Conservation (phyloP, 2,888 invertebrate genomes). For the Cloeon dipterum region DNA sequence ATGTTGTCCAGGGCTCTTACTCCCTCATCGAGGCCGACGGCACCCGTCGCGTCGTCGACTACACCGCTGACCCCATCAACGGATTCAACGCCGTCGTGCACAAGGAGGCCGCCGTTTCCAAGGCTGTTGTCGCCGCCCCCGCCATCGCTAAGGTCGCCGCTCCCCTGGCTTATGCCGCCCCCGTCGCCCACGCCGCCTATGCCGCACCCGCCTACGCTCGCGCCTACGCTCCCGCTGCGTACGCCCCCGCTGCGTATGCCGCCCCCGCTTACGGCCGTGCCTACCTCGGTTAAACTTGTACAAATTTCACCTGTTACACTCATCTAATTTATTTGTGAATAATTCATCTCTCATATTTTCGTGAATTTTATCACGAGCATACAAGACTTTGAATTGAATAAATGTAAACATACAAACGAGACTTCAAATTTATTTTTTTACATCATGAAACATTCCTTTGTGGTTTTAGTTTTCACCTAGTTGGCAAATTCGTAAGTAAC, state of each 20-base stretch:
- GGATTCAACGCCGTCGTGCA: constrained; percentile 8
- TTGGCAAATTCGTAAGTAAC: too few species aligned
- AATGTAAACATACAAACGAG: too few species aligned
- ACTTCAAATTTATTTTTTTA: too few species aligned
- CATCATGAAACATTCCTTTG: too few species aligned
- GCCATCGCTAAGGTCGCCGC: constrained; percentile 8
- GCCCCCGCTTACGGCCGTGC: constrained; percentile 5
- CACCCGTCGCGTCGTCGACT: constrained; percentile 7
- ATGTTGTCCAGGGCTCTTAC: constrained; percentile 7
- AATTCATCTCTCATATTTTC: too few species aligned
- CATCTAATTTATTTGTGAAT: too few species aligned
- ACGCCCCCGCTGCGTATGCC: constrained; percentile 5
- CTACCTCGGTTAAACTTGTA: too few species aligned
- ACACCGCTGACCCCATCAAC: constrained; percentile 8
- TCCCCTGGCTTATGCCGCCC: constrained; percentile 9
- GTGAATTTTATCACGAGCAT: too few species aligned
- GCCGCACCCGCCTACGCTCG: neutral
- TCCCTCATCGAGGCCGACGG: constrained; percentile 7
- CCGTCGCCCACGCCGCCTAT: constrained; percentile 8
- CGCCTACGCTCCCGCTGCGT: neutral
- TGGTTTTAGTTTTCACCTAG: too few species aligned
- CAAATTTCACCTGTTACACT: too few species aligned
- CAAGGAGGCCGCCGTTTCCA: constrained; percentile 4
- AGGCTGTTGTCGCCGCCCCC: constrained; percentile 5
- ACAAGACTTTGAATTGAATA: too few species aligned